These are phyloP conservation scores for Pandemis heparana DNA, from an alignment of 2,888 invertebrate species.

Conservation along the genomic window DNA sequence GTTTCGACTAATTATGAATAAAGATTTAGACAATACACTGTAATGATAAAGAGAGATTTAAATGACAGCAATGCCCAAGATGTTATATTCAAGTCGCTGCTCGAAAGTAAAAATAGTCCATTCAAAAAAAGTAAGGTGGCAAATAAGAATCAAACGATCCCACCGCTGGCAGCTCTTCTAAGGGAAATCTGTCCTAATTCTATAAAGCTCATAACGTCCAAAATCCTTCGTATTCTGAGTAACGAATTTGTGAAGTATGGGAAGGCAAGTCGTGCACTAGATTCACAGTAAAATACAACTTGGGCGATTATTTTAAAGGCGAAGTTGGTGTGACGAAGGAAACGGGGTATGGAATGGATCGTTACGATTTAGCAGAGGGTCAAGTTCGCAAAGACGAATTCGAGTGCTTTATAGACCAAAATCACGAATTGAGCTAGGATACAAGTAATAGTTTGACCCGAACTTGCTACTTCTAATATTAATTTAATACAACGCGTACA, in stretches of 20 bases:
- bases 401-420: slow-evolving; percentile 66
- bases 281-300: slow-evolving; percentile 8
- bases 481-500: slow-evolving; percentile 4
- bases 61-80: slow-evolving; percentile 8
- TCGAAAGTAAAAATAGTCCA: slow-evolving; percentile 78
- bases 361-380: slow-evolving; percentile 66
- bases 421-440: slow-evolving; percentile 8
- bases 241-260: slow-evolving; percentile 11
- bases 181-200: slow-evolving; percentile 28
- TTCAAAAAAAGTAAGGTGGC: slow-evolving; percentile 71
- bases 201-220: slow-evolving; percentile 13
- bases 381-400: slow-evolving; percentile 68
- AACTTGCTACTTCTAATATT: slow-evolving; percentile 3
- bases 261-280: slow-evolving; percentile 9
- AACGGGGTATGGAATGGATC: slow-evolving; percentile 52
- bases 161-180: slow-evolving; percentile 1
- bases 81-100: slow-evolving; percentile 48
- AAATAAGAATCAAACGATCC: slow-evolving; percentile 67
- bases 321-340: slow-evolving; percentile 41
- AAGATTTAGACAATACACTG: not conserved
- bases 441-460: not conserved
- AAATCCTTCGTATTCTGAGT: slow-evolving; percentile 21
- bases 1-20: slow-evolving; percentile 1
- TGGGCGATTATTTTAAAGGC: slow-evolving; percentile 16
- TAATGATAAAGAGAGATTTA: slow-evolving; percentile 3